These are phyloP conservation scores for Nycteola revayana DNA, from an alignment of 2,888 invertebrate species.

Conservation along the genomic window DNA sequence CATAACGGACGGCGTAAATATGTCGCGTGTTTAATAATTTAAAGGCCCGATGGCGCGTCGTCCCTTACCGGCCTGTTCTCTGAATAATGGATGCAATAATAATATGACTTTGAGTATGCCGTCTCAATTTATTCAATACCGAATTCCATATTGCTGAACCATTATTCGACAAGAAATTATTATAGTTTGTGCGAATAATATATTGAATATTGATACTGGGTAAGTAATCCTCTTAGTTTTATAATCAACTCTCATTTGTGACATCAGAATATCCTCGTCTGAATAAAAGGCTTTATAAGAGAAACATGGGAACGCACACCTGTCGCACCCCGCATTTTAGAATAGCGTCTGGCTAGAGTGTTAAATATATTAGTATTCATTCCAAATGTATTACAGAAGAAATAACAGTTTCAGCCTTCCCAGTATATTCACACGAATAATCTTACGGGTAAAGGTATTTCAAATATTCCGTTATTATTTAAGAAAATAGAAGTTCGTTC, in stretches of 20 bases:
- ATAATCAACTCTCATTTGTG: constrained; percentile 52
- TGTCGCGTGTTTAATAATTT: constrained; percentile 79
- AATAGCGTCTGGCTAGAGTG: constrained; percentile 44
- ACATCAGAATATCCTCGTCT: constrained; percentile 44
- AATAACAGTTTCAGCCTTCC: constrained; percentile 16
- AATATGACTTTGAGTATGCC: constrained; percentile 62
- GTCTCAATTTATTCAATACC: constrained; percentile 57
- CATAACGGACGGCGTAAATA: constrained; percentile 67
- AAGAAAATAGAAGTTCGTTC: constrained; percentile 40
- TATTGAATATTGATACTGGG: constrained; percentile 29
- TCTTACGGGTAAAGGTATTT: constrained; percentile 22
- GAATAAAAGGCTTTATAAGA: constrained; percentile 53
- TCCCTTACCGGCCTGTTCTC: constrained; percentile 58
- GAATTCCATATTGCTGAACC: constrained; percentile 26
- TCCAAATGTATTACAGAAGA: constrained; percentile 26
- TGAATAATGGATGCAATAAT: constrained; percentile 78
- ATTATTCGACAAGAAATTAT: constrained; percentile 16
- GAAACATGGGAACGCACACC: constrained; percentile 62
- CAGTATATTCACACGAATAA: constrained; percentile 23
- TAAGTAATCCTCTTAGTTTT: constrained; percentile 50
- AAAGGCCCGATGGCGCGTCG: constrained; percentile 55
- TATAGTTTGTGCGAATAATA: constrained; percentile 11
- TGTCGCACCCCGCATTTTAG: constrained; percentile 51
- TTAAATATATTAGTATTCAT: constrained; percentile 43
- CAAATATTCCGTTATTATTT: constrained; percentile 24